Base-by-base conservation (phyloP, 2,113 vertebrate species). In the Calyptomena viridis region DNA sequence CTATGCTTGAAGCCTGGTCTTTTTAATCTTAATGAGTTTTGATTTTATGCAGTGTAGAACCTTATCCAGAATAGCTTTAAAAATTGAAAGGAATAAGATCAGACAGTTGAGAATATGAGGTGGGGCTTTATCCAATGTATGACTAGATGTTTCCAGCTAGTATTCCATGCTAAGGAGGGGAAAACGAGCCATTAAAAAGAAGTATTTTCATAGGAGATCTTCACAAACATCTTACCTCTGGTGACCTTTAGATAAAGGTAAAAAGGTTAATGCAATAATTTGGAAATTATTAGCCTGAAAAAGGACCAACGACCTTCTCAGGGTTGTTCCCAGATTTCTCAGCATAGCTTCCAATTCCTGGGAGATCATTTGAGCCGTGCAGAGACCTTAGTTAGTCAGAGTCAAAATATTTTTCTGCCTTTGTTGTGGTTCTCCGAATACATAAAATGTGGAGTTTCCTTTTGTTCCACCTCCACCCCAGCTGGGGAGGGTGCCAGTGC, bases 71-170 rank as follows among this genome's bases (percentile, higher is more conserved):
- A 89, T 24, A 49, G 47, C 60, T 96, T 97, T 95, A 81, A 94
- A 96, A 97, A 91, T 35, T 67, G 84, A 72, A 96, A 92, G 58
- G 59, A 97, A 88, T 81, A 97, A 96, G 89, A 92, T 96, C 96
- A 97, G 60, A 97, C 88, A 73, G 74, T 55, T 97, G 91, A 93
- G 77, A 87, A 91, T 96, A 95, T 75, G 68, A 97, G 89, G 60
- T 69, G 75, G 58, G 52, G 71, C 91, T 95, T 96, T 91, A 88
- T 94, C 95, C 96, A 98, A 76, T 4, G 2, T 89, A 75, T 97
- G 95, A 97, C 94, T 93, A 62, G 96, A 89, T 96, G 84, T 97
- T 98, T 98, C 98, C 97, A 97, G 77, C 72, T 49, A 91, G 74
- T 73, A 93, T 60, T 95, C 72, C 12, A 1, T 94, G 78, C 83